Base-by-base conservation (phyloP, 2,797 vertebrate species). In the Enteromius paludinosus region DNA sequence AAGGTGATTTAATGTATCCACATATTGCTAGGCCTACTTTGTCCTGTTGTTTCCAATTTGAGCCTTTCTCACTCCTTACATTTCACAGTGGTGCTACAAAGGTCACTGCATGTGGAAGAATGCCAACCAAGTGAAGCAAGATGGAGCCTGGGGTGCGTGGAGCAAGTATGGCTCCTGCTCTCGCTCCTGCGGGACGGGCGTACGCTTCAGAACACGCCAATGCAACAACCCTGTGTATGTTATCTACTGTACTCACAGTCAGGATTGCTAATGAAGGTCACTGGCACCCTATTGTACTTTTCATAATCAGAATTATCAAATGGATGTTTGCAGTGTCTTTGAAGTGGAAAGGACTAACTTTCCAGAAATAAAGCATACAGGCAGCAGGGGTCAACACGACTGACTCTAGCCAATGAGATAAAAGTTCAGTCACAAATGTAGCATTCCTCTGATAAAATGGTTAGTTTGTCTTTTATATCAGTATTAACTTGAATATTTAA, bases 91-190 rank as follows among this genome's bases (percentile, higher is more conserved):
- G 98, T 99, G 98, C 92, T 99, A 99, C 79, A 99, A 99, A 93
- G 98, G 98, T 89, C 97, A 99, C 87, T 99, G 98, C 92, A 99
- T 99, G 97, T 99, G 98, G 98, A 99, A 97, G 86, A 99, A 96
- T 12, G 94, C 95, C 0, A 96, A 98, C 82, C 97, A 98, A 92
- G 92, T 97, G 85, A 98, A 96, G 87, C 96, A 97, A 89, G 98
- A 99, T 2, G 98, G 98, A 0, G 93, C 91, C 73, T 99, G 98
- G 98, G 95, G 96, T 52, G 89, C 95, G 6, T 99, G 98, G 98
- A 96, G 95, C 64, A 99, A 98, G 89, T 97, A 95, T 1, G 97
- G 97, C 80, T 95, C 97, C 80, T 99, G 98, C 90, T 99, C 98
- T 0, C 94, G 97, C 68, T 96, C 96, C 0, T 99, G 98, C 11